These are phyloP conservation scores for Ictalurus furcatus DNA, from an alignment of 2,113 vertebrate genomes.

Conservation along the genomic window DNA sequence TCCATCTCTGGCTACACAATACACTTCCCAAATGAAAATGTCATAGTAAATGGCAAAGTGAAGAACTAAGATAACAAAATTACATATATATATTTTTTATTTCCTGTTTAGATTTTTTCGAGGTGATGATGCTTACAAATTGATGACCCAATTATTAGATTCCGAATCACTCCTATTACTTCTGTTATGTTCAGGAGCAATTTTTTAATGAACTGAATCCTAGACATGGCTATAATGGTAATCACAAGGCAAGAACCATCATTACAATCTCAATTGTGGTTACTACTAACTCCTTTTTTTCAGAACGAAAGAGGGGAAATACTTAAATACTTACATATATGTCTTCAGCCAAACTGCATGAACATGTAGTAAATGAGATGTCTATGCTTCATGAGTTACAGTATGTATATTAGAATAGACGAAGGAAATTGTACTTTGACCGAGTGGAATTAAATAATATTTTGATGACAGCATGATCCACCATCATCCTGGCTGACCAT, in stretches of 20 bases:
- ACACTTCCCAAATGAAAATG: constrained; percentile 7
- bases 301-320: background rate
- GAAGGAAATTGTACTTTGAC: background rate
- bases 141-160: constrained; percentile 6
- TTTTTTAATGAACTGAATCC: constrained; percentile 1
- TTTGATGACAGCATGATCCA: background rate
- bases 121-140: background rate
- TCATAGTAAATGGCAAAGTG: background rate
- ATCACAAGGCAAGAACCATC: background rate
- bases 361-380: background rate
- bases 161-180: constrained; percentile 1
- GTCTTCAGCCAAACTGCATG: background rate
- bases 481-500: background rate
- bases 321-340: background rate
- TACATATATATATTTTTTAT: no score
- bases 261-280: background rate
- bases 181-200: constrained; percentile 13
- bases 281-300: background rate
- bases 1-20: background rate
- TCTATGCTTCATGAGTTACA: background rate
- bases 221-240: background rate
- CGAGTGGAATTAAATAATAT: background rate
- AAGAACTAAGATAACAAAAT: background rate
- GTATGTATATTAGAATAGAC: background rate
- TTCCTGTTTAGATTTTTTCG: background rate